A percentile compares a stretch with the other conserved stretches of the same genome.
phyloP scores from a whole-genome alignment of 2,113 vertebrate species.

The Corapipo altera region DNA sequence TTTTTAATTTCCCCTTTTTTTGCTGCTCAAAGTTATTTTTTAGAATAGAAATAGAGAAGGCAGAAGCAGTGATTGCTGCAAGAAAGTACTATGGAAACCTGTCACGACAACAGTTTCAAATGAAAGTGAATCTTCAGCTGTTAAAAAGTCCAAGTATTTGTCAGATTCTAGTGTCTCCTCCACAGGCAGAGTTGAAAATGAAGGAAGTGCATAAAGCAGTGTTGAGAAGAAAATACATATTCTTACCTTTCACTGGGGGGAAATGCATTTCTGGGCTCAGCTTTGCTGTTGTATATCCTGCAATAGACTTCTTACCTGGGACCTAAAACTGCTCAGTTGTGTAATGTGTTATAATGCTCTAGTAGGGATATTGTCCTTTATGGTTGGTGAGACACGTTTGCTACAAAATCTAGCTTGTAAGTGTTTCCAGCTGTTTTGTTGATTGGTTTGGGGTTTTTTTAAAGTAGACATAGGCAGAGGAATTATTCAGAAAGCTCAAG shows the following conservation, averaged over 20 bases:
- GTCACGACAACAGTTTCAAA: constrained; percentile 33
- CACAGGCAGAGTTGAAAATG: not conserved
- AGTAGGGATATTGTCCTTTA: not conserved
- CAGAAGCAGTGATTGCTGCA: constrained; percentile 27
- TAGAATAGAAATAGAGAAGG: constrained; percentile 52
- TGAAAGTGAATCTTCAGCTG: not conserved
- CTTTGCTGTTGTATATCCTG: not conserved
- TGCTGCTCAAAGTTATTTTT: constrained; percentile 41
- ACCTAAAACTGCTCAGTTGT: not conserved
- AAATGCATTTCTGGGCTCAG: not conserved
- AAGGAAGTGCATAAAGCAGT: not conserved
- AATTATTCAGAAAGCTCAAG: not conserved
- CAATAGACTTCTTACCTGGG: not conserved
- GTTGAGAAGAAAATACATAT: not conserved
- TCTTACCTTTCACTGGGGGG: not conserved
- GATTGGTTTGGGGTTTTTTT: not conserved
- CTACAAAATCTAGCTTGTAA: not conserved
- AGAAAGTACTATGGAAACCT: constrained; percentile 51
- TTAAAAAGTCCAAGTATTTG: constrained; percentile 20
- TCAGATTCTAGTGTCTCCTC: not conserved
- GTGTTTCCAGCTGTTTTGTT: not conserved
- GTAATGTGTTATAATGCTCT: not conserved
- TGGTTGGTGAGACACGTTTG: not conserved
- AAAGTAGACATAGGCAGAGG: not conserved
- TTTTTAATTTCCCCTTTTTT: not conserved